phyloP scores from a whole-genome alignment of 2,888 invertebrate species.

The Globia sparganii region DNA sequence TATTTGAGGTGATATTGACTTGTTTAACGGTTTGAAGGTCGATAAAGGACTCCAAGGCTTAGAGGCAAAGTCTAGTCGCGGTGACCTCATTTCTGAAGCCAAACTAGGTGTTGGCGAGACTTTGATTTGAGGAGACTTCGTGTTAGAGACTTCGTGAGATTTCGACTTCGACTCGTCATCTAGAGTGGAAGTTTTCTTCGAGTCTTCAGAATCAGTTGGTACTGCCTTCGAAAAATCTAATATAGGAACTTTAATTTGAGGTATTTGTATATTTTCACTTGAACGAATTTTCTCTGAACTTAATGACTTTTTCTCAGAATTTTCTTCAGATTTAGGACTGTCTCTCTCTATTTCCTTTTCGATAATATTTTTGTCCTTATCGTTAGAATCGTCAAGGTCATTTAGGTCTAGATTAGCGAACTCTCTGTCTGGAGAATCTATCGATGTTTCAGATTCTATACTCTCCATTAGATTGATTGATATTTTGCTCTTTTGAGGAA shows the following conservation, averaged over 20 bases:
- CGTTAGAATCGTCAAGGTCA: slow-evolving; percentile 82
- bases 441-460: slow-evolving; percentile 89
- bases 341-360: slow-evolving; percentile 74
- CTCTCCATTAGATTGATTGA: slow-evolving; percentile 90
- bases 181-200: slow-evolving; percentile 72
- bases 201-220: slow-evolving; percentile 82
- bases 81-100: slow-evolving; percentile 79
- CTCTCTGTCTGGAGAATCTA: slow-evolving; percentile 87
- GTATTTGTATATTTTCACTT: slow-evolving; percentile 75
- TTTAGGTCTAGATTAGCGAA: slow-evolving; percentile 86
- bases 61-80: slow-evolving; percentile 78
- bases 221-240: slow-evolving; percentile 79
- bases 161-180: slow-evolving; percentile 77
- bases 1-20: slow-evolving; percentile 75
- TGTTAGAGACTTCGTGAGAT: slow-evolving; percentile 61
- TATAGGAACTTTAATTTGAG: slow-evolving; percentile 86
- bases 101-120: slow-evolving; percentile 81
- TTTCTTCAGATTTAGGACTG: slow-evolving; percentile 77
- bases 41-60: slow-evolving; percentile 85
- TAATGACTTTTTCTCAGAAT: slow-evolving; percentile 76
- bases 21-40: slow-evolving; percentile 81
- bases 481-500: slow-evolving; percentile 86
- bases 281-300: slow-evolving; percentile 74
- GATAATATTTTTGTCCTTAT: slow-evolving; percentile 78
- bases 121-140: slow-evolving; percentile 79